Base-by-base conservation (phyloP, 2,113 vertebrate species). In the Dipodomys stephensi region DNA sequence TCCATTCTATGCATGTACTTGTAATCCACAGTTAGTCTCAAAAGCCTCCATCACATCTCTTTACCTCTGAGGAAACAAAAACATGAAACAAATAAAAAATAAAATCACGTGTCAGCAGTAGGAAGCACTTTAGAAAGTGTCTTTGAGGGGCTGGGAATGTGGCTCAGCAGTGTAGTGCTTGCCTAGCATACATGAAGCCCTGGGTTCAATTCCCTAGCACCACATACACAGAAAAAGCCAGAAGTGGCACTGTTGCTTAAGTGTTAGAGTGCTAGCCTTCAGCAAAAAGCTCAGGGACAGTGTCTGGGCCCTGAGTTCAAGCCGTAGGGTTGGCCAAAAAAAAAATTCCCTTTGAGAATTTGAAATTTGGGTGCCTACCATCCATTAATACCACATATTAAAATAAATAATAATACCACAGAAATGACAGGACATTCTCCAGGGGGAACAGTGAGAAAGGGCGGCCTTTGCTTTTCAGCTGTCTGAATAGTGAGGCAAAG, bases 401-500 rank as follows among this genome's bases (percentile, higher is more conserved):
- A 39, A 39, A 39, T 39, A 39, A 39, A 39, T 39, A 39, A 39
- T 90, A 94, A 88, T 83, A 90, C 82, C 65, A 80, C 80, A 32
- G 62, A 94, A 93, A 92, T 76, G 81, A 86, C 35, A 68, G 74
- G 87, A 94, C 82, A 94, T 90, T 91, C 80, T 96, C 77, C 62
- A 28, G 83, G 67, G 83, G 53, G 57, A 94, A 80, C 80, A 25
- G 20, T 68, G 44, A 46, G 83, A 83, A 93, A 39, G 44, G 27
- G 68, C 62, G 10, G 28, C 67, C 49, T 67, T 83, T 86, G 86
- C 83, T 91, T 94, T 84, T 64, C 78, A 72, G 60, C 22, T 77
- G 30, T 74, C 69, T 91, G 87, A 92, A 72, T 87, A 87, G 87
- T 28, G 57, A 88, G 25, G 74, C 49, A 22, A 74, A 23, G 39